Conservation (phyloP, 1,140 invertebrate genomes). For the Luehdorfia chinensis region DNA sequence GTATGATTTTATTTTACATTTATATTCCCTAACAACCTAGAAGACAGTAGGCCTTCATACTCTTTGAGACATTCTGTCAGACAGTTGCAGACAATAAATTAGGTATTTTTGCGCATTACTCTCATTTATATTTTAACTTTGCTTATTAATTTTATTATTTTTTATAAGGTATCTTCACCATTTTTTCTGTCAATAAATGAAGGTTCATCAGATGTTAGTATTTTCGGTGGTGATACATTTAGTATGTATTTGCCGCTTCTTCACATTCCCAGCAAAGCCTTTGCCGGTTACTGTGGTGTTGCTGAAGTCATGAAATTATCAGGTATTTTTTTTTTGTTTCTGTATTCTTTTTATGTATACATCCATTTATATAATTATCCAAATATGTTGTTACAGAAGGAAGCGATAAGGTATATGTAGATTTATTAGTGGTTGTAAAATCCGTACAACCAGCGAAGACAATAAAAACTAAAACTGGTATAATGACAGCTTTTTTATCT, state of each 20-base stretch:
- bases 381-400: conserved; percentile 47
- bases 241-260: conserved; percentile 72
- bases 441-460: conserved; percentile 65
- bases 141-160: conserved; percentile 8
- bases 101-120: too few species aligned
- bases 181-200: conserved; percentile 80
- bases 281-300: conserved; percentile 73
- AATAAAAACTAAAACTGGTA: conserved; percentile 71
- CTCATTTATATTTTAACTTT: too few species aligned
- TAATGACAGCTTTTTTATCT: conserved; percentile 1
- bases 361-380: neutral
- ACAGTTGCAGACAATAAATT: too few species aligned
- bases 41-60: too few species aligned
- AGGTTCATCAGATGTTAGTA: conserved; percentile 76
- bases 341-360: conserved; percentile 3
- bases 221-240: conserved; percentile 75
- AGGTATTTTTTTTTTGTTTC: neutral
- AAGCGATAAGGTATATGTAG: conserved; percentile 54
- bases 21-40: too few species aligned
- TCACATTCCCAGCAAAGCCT: conserved; percentile 79
- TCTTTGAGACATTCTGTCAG: too few species aligned
- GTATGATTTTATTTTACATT: too few species aligned
- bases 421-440: conserved; percentile 76
- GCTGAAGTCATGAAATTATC: conserved; percentile 72
- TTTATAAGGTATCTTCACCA: conserved; percentile 72